Evolutionary conservation across 2,888 invertebrate genomes (phyloP).

Genomic region (Melolontha melolontha): DNA sequence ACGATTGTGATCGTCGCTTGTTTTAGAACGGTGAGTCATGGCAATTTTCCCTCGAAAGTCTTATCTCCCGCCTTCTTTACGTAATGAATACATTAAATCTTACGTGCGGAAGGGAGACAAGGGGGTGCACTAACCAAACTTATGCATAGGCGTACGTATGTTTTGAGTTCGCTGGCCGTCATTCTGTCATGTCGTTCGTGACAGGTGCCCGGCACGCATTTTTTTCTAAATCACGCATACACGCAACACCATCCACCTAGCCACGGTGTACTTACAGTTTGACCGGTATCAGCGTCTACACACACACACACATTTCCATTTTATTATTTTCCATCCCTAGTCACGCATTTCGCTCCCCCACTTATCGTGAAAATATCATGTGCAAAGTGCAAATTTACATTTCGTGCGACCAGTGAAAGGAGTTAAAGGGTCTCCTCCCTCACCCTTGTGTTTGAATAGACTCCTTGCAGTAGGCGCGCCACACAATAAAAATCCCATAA

Average conservation of each 20-base stretch:
- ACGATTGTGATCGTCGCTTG: conserved; percentile 25
- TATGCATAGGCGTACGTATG: conserved; percentile 7
- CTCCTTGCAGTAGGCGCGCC: conserved; percentile 4
- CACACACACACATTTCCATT: not conserved
- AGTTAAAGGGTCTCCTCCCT: conserved; percentile 1
- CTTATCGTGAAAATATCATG: conserved; percentile 26
- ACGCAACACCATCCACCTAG: conserved; percentile 17
- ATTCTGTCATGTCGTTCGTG: conserved; percentile 24
- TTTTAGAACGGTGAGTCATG: conserved; percentile 24
- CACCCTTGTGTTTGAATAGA: conserved; percentile 11
- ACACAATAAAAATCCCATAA: conserved; percentile 10
- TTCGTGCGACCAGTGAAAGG: conserved; percentile 26
- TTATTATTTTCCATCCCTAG: not conserved
- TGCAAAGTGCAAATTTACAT: conserved; percentile 34
- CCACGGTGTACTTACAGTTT: not conserved
- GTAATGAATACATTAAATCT: conserved; percentile 37
- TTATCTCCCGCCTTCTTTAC: conserved; percentile 17
- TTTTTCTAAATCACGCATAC: conserved; percentile 18
- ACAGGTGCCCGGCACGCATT: conserved; percentile 23
- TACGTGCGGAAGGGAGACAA: not conserved
- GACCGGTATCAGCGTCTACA: too few species aligned
- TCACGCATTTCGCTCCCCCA: conserved; percentile 20
- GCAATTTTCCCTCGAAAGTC: conserved; percentile 11
- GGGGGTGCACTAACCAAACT: not conserved
- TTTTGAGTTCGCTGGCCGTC: not conserved